Percentiles rank a stretch among this genome's conserved stretches.
Conservation (phyloP, 2,113 vertebrate species). For the Hyperoodon ampullatus region DNA sequence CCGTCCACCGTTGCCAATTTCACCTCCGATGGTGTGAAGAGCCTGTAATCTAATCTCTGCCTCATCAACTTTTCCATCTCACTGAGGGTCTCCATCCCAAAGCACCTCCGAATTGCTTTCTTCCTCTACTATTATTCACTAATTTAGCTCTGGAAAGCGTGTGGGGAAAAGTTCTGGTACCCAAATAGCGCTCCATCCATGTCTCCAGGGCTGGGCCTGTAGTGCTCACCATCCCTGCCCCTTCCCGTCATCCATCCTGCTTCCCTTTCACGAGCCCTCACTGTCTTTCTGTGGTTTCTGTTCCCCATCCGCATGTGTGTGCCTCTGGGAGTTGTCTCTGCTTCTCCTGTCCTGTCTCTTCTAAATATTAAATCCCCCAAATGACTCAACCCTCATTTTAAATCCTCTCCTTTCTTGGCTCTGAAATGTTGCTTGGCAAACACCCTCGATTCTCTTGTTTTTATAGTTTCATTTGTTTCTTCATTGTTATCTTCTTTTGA, state of each 20-base stretch:
- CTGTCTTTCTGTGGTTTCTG: background rate
- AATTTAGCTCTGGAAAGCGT: conserved; percentile 54
- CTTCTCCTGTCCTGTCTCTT: conserved; percentile 6
- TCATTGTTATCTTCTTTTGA: conserved; percentile 68
- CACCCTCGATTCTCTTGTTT: conserved; percentile 66
- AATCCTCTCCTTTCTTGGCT: conserved; percentile 76
- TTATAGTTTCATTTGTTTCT: conserved; percentile 68
- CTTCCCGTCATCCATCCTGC: background rate
- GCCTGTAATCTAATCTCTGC: background rate
- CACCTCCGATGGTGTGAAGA: accelerated
- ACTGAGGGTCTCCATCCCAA: background rate
- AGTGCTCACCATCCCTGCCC: accelerated
- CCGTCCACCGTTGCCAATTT: background rate
- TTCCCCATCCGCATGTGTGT: background rate
- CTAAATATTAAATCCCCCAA: conserved; percentile 62
- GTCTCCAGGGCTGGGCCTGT: background rate
- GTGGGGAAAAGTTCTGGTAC: background rate
- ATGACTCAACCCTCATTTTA: conserved; percentile 32
- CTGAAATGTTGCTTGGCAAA: conserved; percentile 71
- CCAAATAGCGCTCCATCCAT: background rate
- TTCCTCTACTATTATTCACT: conserved; percentile 57
- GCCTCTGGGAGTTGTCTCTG: background rate
- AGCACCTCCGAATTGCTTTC: background rate
- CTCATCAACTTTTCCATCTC: background rate
- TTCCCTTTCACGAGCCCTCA: background rate